Conservation (phyloP, 2,888 invertebrate species). For the Dasypolia templi region DNA sequence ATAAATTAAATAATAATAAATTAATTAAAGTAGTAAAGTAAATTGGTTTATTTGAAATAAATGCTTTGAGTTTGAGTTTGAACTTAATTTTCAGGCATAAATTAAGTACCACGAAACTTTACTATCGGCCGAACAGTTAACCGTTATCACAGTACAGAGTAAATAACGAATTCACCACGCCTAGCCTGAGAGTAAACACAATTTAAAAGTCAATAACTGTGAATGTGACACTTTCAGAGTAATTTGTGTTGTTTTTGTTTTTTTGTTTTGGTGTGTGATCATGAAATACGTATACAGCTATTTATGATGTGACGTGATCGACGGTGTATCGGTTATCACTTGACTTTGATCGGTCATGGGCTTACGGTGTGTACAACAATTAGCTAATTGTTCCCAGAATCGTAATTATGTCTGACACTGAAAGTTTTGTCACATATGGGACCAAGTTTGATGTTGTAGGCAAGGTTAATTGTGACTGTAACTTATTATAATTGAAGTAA, state of each 20-base stretch:
- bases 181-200: slow-evolving; percentile 15
- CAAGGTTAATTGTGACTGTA: slow-evolving; percentile 19
- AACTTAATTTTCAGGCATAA: slow-evolving; percentile 2
- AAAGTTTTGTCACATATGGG: slow-evolving; percentile 22
- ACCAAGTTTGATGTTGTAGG: slow-evolving; percentile 5
- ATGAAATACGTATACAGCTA: slow-evolving; percentile 1
- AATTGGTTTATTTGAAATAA: no score
- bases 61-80: no score
- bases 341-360: slow-evolving; percentile 7
- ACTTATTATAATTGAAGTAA: slow-evolving; percentile 24
- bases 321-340: background rate
- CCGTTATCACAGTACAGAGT: background rate
- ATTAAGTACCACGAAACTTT: slow-evolving; percentile 22
- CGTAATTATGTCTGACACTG: slow-evolving; percentile 15
- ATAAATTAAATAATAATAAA: no score
- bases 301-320: slow-evolving; percentile 9
- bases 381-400: slow-evolving; percentile 47
- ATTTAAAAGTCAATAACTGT: slow-evolving; percentile 41
- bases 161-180: slow-evolving; percentile 19
- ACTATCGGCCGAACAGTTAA: background rate
- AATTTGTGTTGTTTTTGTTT: no score
- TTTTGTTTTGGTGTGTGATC: no score
- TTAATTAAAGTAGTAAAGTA: no score
- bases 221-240: slow-evolving; percentile 16
- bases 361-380: slow-evolving; percentile 13